Conservation (phyloP, 1,140 invertebrate species). For the Drosophila kurseongensis region DNA sequence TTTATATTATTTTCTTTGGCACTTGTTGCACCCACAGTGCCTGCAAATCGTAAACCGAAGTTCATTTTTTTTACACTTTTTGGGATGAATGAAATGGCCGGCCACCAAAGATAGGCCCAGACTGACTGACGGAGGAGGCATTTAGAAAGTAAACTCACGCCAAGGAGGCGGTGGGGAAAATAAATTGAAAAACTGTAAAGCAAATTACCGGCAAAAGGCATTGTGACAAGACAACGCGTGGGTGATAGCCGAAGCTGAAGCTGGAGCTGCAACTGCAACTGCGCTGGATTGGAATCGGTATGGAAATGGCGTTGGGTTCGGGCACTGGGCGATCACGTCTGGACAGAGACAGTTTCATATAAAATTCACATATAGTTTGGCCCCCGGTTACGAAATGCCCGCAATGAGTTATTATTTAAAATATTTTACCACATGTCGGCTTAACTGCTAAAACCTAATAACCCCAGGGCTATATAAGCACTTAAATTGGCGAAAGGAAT, state of each 20-base stretch:
- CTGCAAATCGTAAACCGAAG: conserved; percentile 60
- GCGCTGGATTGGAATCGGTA: conserved; percentile 29
- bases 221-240: conserved; percentile 79
- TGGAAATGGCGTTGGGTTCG: conserved; percentile 7
- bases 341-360: conserved; percentile 49
- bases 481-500: not conserved
- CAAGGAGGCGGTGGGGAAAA: conserved; percentile 52
- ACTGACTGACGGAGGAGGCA: conserved; percentile 57
- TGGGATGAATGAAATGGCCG: conserved; percentile 47
- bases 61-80: conserved; percentile 24
- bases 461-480: conserved; percentile 5
- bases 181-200: conserved; percentile 83
- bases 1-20: not conserved
- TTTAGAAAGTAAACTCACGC: conserved; percentile 75
- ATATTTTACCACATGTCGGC: conserved; percentile 41
- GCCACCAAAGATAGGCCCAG: conserved; percentile 71
- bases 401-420: conserved; percentile 45
- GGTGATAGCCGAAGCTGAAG: conserved; percentile 33
- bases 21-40: conserved; percentile 53
- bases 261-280: conserved; percentile 4
- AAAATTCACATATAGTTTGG: conserved; percentile 42
- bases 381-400: conserved; percentile 27
- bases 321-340: conserved; percentile 25
- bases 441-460: conserved; percentile 44
- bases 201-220: conserved; percentile 80